Evolutionary conservation across 2,888 invertebrate species (phyloP), one percentile per base, ranked within the genome.

Genomic region (Thymelicus lineola): DNA sequence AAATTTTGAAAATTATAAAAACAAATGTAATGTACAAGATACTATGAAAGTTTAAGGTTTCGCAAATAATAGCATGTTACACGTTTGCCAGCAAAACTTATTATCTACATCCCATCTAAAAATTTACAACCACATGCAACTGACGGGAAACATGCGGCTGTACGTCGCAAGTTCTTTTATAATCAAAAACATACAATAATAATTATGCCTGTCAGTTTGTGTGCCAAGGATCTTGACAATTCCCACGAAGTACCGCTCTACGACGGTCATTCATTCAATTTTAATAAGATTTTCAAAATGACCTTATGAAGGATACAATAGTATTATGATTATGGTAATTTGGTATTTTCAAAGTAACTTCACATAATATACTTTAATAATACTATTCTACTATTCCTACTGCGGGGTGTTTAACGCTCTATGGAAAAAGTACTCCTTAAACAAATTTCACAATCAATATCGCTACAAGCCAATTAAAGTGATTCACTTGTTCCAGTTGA

Each of bases 161-260:
- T 35, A 48, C 17, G 12, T 36, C 42, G 20, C 9, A 36, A 6
- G 38, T 58, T 15, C 38, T 38, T 58, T 15, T 38, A 58, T 58
- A 38, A 58, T 58, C 42, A 60, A 70, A 53, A n/a, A 58, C 61
- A 46, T 58, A 73, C 62, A 67, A 72, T 70, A 70, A 48, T 67
- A 69, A 71, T 73, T 71, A 72, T 62, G 71, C 55, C 46, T 71
- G 72, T 72, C 65, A 45, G 69, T 72, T 70, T 72, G 74, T 74
- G 69, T 75, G 77, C 72, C 76, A 77, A 77, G 76, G 74, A 65
- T 72, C 62, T 58, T 45, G 36, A 35, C 15, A 64, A 55, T 75
- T 76, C 76, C 73, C 74, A 75, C 74, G n/a, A 42, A 46, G 45
- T 35, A 36, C 38, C 17, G 4, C 36, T 15, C 50, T 15, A 62